Evolutionary conservation across 2,113 vertebrate genomes (phyloP), one percentile per base, ranked within the genome.

Genomic region (Trachemys scripta): DNA sequence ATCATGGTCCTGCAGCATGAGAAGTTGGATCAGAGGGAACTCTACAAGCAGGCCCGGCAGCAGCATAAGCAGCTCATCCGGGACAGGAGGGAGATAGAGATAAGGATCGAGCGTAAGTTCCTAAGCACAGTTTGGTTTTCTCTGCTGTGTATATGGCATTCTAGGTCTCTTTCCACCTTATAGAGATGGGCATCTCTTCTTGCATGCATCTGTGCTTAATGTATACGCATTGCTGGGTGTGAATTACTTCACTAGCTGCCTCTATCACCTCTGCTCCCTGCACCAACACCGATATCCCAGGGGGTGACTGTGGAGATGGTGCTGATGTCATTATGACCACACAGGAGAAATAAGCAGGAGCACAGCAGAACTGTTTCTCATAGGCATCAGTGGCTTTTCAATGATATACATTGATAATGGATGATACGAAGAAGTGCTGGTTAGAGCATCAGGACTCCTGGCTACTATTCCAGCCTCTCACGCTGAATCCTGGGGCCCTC

Each of bases 51-150:
- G 72, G 98, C 98, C 57, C 97, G 97, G 6, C 98, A 99, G 84
- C 98, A 99, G 82, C 97, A 98, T 4, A 97, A 98, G 78, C 97
- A 97, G 83, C 99, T 99, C 69, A 76, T 98, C 82, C 97, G 96
- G 8, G 99, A 99, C 56, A 98, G 94, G 94, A 99, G 96, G 69
- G 98, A 99, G 82, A 99, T 99, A 98, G 93, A 97, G 42, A 87
- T 78, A 75, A 96, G 94, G 56, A 99, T 99, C 82, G 94, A 83
- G 14, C 84, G 99, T 99, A 87, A 98, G 98, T 98, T 85, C 84
- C 35, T 86, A 24, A 35, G 49, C 80, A 59, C 54, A 10, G 27
- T 79, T 51, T 38, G 81, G 50, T 82, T 29, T 38, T 16, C 27
- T 31, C 56, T 59, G 82, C 42, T 59, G 35, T 82, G 57, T 62